These are phyloP conservation scores for Chymomyza procnemis DNA, from an alignment of 2,888 invertebrate species.

Conservation along the genomic window DNA sequence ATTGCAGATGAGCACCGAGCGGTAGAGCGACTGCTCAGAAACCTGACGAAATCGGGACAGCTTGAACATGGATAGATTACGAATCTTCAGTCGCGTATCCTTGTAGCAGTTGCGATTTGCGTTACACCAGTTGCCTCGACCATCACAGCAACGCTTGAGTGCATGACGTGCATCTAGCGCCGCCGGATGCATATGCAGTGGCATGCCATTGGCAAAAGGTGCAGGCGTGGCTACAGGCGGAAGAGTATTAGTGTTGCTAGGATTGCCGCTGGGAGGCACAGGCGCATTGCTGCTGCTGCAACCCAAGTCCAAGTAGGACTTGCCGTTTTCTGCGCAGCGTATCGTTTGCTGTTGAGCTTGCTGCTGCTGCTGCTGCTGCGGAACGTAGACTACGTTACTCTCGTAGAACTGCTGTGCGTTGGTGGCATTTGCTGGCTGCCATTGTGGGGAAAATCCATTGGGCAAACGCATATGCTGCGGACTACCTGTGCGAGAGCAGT, in stretches of 20 bases:
- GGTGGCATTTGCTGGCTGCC: conserved; percentile 47
- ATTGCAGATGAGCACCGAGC: conserved; percentile 95
- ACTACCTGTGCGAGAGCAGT: conserved; percentile 78
- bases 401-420: conserved; percentile 56
- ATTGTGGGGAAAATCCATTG: conserved; percentile 66
- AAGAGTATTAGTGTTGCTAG: conserved; percentile 21
- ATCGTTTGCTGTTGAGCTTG: conserved; percentile 88
- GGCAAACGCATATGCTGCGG: conserved; percentile 79
- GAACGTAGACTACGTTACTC: conserved; percentile 21
- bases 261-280: conserved; percentile 45
- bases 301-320: conserved; percentile 92
- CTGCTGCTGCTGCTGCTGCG: conserved; percentile 47
- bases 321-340: conserved; percentile 92
- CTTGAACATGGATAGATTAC: conserved; percentile 95
- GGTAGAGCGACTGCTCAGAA: conserved; percentile 91
- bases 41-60: conserved; percentile 91
- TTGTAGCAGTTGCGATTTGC: conserved; percentile 88
- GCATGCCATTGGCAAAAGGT: conserved; percentile 34
- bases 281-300: conserved; percentile 80
- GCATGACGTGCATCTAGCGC: conserved; percentile 69
- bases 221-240: conserved; percentile 33
- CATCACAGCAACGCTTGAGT: conserved; percentile 83
- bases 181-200: conserved; percentile 34
- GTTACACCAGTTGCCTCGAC: conserved; percentile 87
- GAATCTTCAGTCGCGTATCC: conserved; percentile 90